Evolutionary conservation across 1,140 invertebrate genomes (phyloP), one percentile per base, ranked within the genome.

Genomic region (Drosophila nikananu): DNA sequence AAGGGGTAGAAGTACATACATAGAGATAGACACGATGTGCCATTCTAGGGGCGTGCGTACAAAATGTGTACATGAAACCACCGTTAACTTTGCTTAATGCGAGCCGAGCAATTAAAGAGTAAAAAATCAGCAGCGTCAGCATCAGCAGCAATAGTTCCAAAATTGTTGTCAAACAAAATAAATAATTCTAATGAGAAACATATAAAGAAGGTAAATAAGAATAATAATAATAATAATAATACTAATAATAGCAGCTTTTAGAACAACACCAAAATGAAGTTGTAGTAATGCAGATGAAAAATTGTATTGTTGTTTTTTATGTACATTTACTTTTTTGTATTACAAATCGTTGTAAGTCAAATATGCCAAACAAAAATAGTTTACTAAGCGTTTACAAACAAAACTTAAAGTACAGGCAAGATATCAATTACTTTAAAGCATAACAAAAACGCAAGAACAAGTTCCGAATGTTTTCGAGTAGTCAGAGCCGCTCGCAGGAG

Each of bases 11-110:
- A 17, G 21, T 52, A 62, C 51, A 61, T 30, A 48, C 37, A 32
- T 55, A 73, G 13, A 21, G 30, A 48, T 39, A 64, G 46, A 59
- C 25, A 37, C 32, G 55, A 71, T 58, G 41, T 70, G 64, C 64
- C 64, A 55, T 32, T 41, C 35, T 23, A 54, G 55, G 67, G 70
- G 54, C 67, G 70, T 73, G 67, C 70, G 70, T 73, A 73, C 70
- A 73, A 73, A 73, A 73, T 54, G 19, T 75, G 70, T 74, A 75
- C 72, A 75, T 75, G 72, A 77, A 78, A 78, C 76, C 76, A 78
- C 76, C 76, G 76, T 78, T 78, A 78, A 78, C 76, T 78, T 78
- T 78, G 76, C 72, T 75, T 74, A 48, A 75, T 74, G 72, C 68
- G 68, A 75, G 68, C 72, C 72, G 72, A 75, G 72, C 70, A 75